Conservation (phyloP, 2,113 vertebrate species). For the Ciconia stormi region DNA sequence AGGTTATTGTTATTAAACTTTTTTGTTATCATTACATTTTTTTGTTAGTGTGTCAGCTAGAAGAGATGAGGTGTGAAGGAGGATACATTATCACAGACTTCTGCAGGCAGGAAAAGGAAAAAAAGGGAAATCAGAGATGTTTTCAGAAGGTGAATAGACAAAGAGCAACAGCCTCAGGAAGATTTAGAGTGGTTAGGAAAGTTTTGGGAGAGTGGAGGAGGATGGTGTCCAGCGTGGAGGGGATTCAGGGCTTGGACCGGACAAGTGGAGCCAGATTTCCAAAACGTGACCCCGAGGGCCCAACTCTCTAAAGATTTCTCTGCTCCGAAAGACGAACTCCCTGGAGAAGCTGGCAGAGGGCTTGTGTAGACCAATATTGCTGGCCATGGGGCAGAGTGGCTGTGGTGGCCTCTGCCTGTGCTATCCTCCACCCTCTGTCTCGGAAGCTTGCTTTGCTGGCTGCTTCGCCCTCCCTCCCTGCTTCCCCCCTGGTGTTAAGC, state of each 20-base stretch:
- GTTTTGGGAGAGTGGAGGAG: background rate
- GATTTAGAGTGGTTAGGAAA: background rate
- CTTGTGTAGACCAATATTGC: background rate
- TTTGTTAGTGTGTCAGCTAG: background rate
- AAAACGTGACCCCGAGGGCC: background rate
- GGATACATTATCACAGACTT: background rate
- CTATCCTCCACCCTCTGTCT: background rate
- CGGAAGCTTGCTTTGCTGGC: background rate
- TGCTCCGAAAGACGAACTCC: background rate
- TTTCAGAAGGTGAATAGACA: background rate
- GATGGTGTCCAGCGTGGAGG: too few species aligned
- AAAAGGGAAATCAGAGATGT: background rate
- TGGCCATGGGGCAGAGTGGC: background rate
- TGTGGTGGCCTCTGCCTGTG: rapidly evolving
- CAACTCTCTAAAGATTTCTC: background rate
- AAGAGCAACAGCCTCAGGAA: background rate
- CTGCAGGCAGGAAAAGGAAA: background rate
- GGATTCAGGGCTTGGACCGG: background rate
- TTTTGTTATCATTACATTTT: background rate
- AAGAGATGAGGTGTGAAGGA: slow-evolving; percentile 9
- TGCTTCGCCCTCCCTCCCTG: background rate
- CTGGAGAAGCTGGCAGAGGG: background rate
- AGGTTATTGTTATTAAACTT: background rate
- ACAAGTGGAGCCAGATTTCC: background rate
- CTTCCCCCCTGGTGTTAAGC: background rate